Base-by-base conservation (phyloP, 2,888 invertebrate species). In the Ptilodon capucinus region DNA sequence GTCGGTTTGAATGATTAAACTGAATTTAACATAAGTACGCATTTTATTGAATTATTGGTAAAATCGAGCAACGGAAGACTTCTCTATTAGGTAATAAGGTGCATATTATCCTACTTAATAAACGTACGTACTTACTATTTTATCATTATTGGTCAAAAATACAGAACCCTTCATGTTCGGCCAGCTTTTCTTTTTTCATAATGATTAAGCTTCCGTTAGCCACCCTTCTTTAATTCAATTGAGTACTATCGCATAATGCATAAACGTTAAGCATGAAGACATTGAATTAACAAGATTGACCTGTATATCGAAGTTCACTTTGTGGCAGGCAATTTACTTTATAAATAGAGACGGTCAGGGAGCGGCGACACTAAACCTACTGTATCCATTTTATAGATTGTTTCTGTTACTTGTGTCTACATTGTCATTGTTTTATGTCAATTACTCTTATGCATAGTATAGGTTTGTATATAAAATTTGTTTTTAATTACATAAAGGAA, bases 341-440 rank as follows among this genome's bases (percentile, higher is more conserved):
- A 85, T 85, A 87, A 86, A 89, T 86, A 88, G 84, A 80, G 78
- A 68, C 73, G 65, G 67, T 60, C 65, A 69, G 83, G 89, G 89
- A 79, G 89, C 74, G 90, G 76, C 82, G 60, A 71, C 73, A 78
- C 73, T 86, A 82, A 80, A 82, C n/a, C n/a, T n/a, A n/a, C 82
- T 25, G 71, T 79, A 76, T 59, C 79, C 81, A 81, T 79, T 86
- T 84, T 84, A 84, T 81, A 84, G 79, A 86, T 81, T 81, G 82
- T 83, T 83, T 79, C 71, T 66, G 55, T 68, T 63, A 53, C 51
- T 51, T 63, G 43, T 59, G 61, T 63, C 51, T 49, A 64, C 52
- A 64, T 62, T 56, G 57, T 53, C 46, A 50, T 34, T 55, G 48
- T 48, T 59, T 41, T 51, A 39, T 47, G 38, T 16, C 19, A 30